Evolutionary conservation across 2,888 invertebrate species (phyloP).

Genomic region (Galeruca laticollis): DNA sequence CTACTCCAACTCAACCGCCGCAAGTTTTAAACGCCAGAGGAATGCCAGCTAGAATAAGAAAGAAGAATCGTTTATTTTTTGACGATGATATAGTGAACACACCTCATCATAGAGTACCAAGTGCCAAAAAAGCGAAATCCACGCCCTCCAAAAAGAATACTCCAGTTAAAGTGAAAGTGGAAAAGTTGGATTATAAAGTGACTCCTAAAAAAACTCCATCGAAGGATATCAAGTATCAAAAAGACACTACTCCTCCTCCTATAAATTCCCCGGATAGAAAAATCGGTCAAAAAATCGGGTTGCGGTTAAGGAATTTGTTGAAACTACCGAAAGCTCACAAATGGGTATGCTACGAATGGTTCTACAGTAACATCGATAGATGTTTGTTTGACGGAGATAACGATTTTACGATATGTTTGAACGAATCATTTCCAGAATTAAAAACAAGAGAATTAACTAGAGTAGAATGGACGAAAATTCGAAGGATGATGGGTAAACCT

Average conservation of each 20-base stretch:
- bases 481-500: slow-evolving; percentile 97
- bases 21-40: slow-evolving; percentile 87
- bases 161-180: slow-evolving; percentile 50
- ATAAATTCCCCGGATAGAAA: slow-evolving; percentile 80
- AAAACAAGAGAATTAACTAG: slow-evolving; percentile 86
- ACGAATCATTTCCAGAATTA: slow-evolving; percentile 93
- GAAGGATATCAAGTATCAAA: slow-evolving; percentile 55
- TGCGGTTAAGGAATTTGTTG: slow-evolving; percentile 89
- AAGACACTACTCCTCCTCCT: slow-evolving; percentile 66
- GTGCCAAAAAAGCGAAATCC: slow-evolving; percentile 77
- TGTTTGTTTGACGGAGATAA: slow-evolving; percentile 95
- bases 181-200: slow-evolving; percentile 47
- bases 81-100: slow-evolving; percentile 90
- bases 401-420: slow-evolving; percentile 94
- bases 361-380: slow-evolving; percentile 98
- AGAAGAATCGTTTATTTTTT: slow-evolving; percentile 86
- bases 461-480: slow-evolving; percentile 95
- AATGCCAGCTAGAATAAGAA: slow-evolving; percentile 91
- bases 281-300: slow-evolving; percentile 90
- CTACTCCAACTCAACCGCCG: slow-evolving; percentile 77
- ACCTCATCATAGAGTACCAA: slow-evolving; percentile 79
- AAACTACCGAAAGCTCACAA: slow-evolving; percentile 98
- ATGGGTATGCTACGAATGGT: slow-evolving; percentile 99
- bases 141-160: slow-evolving; percentile 62
- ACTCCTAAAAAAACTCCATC: slow-evolving; percentile 61